These are phyloP conservation scores for Nemoura dubitans DNA, from an alignment of 2,888 invertebrate genomes.

Conservation along the genomic window DNA sequence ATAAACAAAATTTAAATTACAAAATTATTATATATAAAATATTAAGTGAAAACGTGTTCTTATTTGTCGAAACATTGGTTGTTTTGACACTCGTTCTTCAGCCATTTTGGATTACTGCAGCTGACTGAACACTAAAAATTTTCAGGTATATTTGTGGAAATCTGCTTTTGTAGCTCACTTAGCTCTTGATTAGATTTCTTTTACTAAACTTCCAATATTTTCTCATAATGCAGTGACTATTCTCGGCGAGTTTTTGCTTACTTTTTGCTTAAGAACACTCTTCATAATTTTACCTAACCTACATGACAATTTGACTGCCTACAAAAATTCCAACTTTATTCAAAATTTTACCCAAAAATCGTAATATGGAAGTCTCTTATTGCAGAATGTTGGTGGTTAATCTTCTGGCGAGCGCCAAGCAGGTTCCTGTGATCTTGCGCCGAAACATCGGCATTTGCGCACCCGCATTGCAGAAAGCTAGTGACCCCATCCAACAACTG, in stretches of 20 bases:
- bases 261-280: too few species aligned
- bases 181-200: neutral
- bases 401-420: conserved; percentile 47
- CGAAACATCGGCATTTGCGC: conserved; percentile 79
- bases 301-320: neutral
- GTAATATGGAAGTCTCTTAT: conserved; percentile 13
- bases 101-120: conserved; percentile 46
- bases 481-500: conserved; percentile 92
- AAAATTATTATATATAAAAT: neutral
- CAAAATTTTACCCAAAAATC: neutral
- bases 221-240: too few species aligned
- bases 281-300: neutral
- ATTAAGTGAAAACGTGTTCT: neutral
- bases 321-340: neutral
- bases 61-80: neutral
- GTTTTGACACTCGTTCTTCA: neutral
- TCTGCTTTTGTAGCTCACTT: neutral
- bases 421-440: conserved; percentile 56
- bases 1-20: neutral
- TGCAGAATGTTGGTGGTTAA: conserved; percentile 56
- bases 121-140: conserved; percentile 28
- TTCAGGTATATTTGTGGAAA: conserved; percentile 21
- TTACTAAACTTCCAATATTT: neutral
- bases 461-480: conserved; percentile 73
- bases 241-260: too few species aligned